Evolutionary conservation across 2,113 vertebrate genomes (phyloP).

Genomic region (Poeciliopsis turrubarensis): DNA sequence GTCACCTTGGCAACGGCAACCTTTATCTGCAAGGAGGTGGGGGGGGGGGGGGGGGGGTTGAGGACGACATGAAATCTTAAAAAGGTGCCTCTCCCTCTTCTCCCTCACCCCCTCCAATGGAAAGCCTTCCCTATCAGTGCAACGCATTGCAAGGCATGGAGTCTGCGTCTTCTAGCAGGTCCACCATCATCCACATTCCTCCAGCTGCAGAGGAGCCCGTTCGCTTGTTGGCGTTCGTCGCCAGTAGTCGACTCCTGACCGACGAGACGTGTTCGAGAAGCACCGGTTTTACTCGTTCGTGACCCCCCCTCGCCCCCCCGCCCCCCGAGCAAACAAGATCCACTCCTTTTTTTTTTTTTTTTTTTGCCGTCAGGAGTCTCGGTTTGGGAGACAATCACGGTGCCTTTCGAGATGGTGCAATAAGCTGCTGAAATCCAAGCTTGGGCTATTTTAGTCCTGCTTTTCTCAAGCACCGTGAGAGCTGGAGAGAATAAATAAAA

Average conservation of each 20-base stretch:
- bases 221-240: constrained; percentile 69
- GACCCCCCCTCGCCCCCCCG: too few relatives aligned
- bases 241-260: constrained; percentile 54
- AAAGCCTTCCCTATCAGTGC: constrained; percentile 41
- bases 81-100: constrained; percentile 54
- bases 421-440: constrained; percentile 16
- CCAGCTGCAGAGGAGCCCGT: constrained; percentile 4
- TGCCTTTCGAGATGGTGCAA: constrained; percentile 19
- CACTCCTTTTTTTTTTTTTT: not conserved
- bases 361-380: not conserved
- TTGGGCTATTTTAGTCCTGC: not conserved
- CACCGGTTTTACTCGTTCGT: constrained; percentile 71
- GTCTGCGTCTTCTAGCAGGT: constrained; percentile 39
- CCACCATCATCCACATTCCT: constrained; percentile 34
- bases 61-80: constrained; percentile 76
- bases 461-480: constrained; percentile 25
- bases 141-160: constrained; percentile 32
- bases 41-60: constrained; percentile 74
- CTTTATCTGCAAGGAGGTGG: constrained; percentile 82
- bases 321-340: constrained; percentile 40
- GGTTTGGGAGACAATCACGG: constrained; percentile 4
- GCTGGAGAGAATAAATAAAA: not conserved
- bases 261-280: constrained; percentile 63
- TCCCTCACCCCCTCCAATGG: not conserved
- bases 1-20: constrained; percentile 90